Base-by-base conservation (phyloP, 2,113 vertebrate species). In the Rattus rattus region DNA sequence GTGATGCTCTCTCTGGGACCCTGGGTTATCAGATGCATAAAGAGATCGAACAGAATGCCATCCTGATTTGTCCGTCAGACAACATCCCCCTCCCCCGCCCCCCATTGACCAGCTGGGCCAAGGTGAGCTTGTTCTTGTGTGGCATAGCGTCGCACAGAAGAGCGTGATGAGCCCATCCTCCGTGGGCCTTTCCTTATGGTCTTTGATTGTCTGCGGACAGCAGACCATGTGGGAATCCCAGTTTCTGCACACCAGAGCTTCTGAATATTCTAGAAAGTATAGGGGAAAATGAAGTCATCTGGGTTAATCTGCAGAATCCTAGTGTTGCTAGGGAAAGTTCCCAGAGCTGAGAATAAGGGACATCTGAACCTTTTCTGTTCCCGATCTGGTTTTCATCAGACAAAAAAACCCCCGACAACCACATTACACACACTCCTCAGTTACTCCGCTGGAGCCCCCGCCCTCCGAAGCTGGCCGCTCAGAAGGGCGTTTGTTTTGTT, bases 401-500 rank as follows among this genome's bases (percentile, higher is more conserved):
- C 65, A 30, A 75, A 33, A 43, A 26, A 65, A 9, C 52, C 43
- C 43, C 65, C 79, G 75, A 49, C 73, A 49, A 22, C 39, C 20
- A 1, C 49, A 49, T 47, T 75, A 24, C 26, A 17, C 2, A 4
- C 20, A n/a, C 33, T 24, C 76, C 54, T 3, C 13, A 47, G 10
- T 95, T 16, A 33, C 56, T 49, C 30, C 0, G 84, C 39, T 56
- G 14, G 80, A 92, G 47, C 91, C 76, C 47, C 36, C 59, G 1
- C 70, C 28, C 77, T n/a, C 61, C 1, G 4, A 86, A 59, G 24
- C 3, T 26, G 49, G 16, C 79, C 73, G 67, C 81, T 77, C 69
- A n/a, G n/a, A 47, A 77, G 87, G 49, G 61, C 65, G 54, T 96
- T 96, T 88, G 67, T 90, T 77, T 94, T 12, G 52, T 75, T 90